Evolutionary conservation across 2,113 vertebrate species (phyloP), one percentile per base, ranked within the genome.

Genomic region (Thermophis baileyi): DNA sequence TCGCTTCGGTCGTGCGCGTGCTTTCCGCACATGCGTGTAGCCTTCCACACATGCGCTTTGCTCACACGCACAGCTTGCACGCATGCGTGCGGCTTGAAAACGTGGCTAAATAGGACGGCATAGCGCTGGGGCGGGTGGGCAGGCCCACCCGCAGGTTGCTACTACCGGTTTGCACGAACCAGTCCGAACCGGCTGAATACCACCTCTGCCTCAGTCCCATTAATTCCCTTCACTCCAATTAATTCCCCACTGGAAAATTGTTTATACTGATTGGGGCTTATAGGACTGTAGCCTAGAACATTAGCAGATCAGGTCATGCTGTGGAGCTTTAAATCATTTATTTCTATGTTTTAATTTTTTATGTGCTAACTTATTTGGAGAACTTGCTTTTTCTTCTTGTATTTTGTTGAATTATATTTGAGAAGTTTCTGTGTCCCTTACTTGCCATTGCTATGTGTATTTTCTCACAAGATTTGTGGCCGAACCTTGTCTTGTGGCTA

Each of bases 401-500:
- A 49, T 54, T 47, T 24, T 40, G n/a, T 0, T 1, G 90, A 90
- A 53, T 51, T 93, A 22, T 94, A 57, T 22, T 6, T 93, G 0
- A 1, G 85, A 9, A 18, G 69, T 91, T 10, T 0, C 47, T 93
- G 85, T 3, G 44, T 94, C 16, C 3, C 92, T 96, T 12, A 95
- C 40, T 94, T 49, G 10, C 16, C n/a, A 50, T 14, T 91, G 30
- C 14, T 46, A 1, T 20, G 27, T 22, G 8, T 90, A 11, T 90
- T 89, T 93, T 81, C 93, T 91, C 90, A 94, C 81, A 94, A 99
- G 99, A 97, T 98, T 12, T 99, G 99, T 95, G 97, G 99, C 0
- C 97, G 96, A 74, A 95, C 90, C 1, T 97, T 99, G 90, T 96
- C 98, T n/a, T 99, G 99, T 96, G 98, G 98, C 4, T 98, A 99